Evolutionary conservation across 2,888 invertebrate species (phyloP).

Genomic region (Synanthedon formicaeformis): DNA sequence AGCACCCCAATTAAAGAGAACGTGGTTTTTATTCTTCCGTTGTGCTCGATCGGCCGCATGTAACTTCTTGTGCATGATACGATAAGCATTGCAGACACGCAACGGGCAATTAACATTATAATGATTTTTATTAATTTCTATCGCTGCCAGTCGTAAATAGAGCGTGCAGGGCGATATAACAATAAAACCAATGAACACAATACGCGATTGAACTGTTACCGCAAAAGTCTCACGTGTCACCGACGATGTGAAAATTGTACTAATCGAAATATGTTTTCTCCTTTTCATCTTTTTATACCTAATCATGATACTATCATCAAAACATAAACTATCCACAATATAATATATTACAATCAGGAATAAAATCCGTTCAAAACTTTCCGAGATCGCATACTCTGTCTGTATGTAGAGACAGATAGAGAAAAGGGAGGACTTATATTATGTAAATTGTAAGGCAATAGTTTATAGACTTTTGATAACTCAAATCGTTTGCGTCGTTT

Average conservation of each 20-base stretch:
- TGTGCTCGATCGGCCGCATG: constrained; percentile 17
- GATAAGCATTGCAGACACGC: constrained; percentile 40
- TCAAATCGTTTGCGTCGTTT: constrained; percentile 1
- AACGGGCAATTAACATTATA: constrained; percentile 49
- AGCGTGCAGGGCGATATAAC: constrained; percentile 55
- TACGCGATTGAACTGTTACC: constrained; percentile 10
- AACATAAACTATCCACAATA: no score
- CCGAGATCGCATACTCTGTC: no score
- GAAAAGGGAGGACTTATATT: no score
- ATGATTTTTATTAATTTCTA: constrained; percentile 60
- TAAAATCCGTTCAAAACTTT: no score
- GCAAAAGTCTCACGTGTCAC: constrained; percentile 48
- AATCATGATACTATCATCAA: no score
- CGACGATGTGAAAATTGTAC: constrained; percentile 53
- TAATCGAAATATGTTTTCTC: constrained; percentile 51
- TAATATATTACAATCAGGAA: no score
- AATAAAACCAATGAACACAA: constrained; percentile 46
- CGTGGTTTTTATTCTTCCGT: neutral
- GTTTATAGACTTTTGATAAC: neutral
- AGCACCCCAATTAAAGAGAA: constrained; percentile 24
- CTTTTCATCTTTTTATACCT: neutral
- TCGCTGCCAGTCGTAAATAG: constrained; percentile 55
- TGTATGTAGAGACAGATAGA: neutral
- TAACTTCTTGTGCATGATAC: constrained; percentile 34
- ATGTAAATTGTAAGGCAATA: no score